Evolutionary conservation across 2,888 invertebrate genomes (phyloP).

Genomic region (Fragum sueziense): DNA sequence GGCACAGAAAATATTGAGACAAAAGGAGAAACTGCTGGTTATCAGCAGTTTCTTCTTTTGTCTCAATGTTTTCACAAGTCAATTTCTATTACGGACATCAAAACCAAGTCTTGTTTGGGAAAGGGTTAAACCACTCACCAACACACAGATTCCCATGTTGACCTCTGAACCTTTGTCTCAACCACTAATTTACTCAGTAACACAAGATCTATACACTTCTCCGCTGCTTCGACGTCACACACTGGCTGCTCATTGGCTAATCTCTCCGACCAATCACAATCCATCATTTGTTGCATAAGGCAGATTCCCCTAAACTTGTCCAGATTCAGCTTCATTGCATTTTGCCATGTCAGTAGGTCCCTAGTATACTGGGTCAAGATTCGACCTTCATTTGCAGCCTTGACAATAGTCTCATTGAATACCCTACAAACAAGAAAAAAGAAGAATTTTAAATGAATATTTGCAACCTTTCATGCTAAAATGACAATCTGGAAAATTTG

Average conservation of each 20-base stretch:
- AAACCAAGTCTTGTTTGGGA: no score
- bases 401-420: conserved; percentile 37
- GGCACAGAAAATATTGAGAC: no score
- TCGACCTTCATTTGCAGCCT: conserved; percentile 27
- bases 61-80: no score
- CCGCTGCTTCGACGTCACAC: conserved; percentile 34
- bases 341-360: conserved; percentile 40
- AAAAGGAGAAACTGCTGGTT: no score
- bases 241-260: conserved; percentile 33
- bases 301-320: conserved; percentile 38
- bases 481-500: no score
- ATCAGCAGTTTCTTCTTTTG: no score
- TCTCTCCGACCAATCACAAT: conserved; percentile 43
- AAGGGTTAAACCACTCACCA: conserved; percentile 26
- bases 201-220: conserved; percentile 40
- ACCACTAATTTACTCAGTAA: conserved; percentile 44
- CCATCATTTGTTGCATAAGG: conserved; percentile 17
- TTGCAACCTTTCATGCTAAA: no score
- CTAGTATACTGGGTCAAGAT: conserved; percentile 26
- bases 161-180: conserved; percentile 14
- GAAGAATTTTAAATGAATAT: background rate
- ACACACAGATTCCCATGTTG: conserved; percentile 41
- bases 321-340: conserved; percentile 33
- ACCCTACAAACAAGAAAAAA: conserved; percentile 38
- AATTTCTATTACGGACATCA: no score